phyloP scores from a whole-genome alignment of 2,888 invertebrate genomes.

The Plebejus melissa region DNA sequence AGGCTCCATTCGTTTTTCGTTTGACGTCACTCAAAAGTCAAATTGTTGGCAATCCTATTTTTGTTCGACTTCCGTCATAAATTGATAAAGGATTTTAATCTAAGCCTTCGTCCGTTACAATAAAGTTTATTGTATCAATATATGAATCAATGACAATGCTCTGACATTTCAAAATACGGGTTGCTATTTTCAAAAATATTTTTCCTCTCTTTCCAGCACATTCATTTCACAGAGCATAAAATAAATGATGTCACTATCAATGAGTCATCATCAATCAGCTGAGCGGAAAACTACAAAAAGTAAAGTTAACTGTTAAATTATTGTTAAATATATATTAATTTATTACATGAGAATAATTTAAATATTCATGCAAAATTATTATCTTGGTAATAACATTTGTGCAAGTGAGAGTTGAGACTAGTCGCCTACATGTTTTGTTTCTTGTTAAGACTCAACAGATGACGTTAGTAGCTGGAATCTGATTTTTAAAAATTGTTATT shows the following conservation, averaged over 20 bases:
- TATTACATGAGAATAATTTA: no score
- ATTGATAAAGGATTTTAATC: conserved; percentile 48
- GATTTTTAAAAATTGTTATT: not conserved
- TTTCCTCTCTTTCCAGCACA: conserved; percentile 31
- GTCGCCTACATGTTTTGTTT: not conserved
- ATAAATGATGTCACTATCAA: conserved; percentile 40
- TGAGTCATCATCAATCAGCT: conserved; percentile 23
- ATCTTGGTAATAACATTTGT: no score
- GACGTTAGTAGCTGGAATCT: conserved; percentile 27
- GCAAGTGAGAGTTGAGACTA: no score
- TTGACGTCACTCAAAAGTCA: conserved; percentile 75
- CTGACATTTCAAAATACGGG: conserved; percentile 44
- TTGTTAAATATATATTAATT: no score
- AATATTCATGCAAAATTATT: no score
- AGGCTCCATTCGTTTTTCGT: conserved; percentile 63
- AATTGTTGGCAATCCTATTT: conserved; percentile 78
- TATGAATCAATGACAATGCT: conserved; percentile 47
- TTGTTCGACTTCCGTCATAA: conserved; percentile 67
- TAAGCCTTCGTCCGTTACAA: conserved; percentile 43
- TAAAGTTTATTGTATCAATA: conserved; percentile 53
- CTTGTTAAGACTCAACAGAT: conserved; percentile 29
- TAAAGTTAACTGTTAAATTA: no score
- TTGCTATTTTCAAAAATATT: conserved; percentile 46
- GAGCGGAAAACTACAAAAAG: no score
- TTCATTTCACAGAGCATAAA: conserved; percentile 29